phyloP scores from a whole-genome alignment of 2,113 vertebrate species.

The Oryzias curvinotus region DNA sequence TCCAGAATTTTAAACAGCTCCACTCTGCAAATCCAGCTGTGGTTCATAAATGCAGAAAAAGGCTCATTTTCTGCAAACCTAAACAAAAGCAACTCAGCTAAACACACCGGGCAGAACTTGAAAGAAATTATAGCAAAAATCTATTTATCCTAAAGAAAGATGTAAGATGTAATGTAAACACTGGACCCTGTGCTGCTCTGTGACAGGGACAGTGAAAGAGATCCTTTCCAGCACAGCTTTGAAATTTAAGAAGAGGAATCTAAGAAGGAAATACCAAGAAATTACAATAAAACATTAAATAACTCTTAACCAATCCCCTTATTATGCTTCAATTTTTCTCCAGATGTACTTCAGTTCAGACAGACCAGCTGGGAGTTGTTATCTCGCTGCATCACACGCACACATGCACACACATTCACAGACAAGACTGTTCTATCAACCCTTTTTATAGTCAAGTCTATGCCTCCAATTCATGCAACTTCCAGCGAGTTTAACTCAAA shows the following conservation, averaged over 20 bases:
- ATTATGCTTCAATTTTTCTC: constrained; percentile 34
- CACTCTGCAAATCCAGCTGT: background rate
- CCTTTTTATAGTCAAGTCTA: constrained; percentile 2
- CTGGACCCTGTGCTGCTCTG: background rate
- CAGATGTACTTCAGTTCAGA: constrained; percentile 62
- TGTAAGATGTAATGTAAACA: background rate
- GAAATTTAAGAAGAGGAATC: background rate
- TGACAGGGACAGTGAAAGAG: background rate
- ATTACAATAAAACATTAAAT: constrained; percentile 13
- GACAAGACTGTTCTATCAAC: background rate
- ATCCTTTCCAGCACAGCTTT: constrained; percentile 11
- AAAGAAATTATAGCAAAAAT: background rate
- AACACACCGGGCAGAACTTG: background rate
- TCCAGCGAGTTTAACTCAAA: constrained; percentile 32
- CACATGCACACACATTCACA: background rate
- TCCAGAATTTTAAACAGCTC: constrained; percentile 48
- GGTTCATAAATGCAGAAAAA: background rate
- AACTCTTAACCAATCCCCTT: constrained; percentile 15
- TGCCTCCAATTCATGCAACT: constrained; percentile 25
- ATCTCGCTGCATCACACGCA: constrained; percentile 25
- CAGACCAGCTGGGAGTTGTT: constrained; percentile 70
- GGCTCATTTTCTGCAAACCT: background rate
- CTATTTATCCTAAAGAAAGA: background rate
- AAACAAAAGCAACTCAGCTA: constrained; percentile 2
- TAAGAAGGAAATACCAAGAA: constrained; percentile 20